These are phyloP conservation scores for Luscinia megarhynchos DNA, from an alignment of 2,797 vertebrate species.

Conservation along the genomic window DNA sequence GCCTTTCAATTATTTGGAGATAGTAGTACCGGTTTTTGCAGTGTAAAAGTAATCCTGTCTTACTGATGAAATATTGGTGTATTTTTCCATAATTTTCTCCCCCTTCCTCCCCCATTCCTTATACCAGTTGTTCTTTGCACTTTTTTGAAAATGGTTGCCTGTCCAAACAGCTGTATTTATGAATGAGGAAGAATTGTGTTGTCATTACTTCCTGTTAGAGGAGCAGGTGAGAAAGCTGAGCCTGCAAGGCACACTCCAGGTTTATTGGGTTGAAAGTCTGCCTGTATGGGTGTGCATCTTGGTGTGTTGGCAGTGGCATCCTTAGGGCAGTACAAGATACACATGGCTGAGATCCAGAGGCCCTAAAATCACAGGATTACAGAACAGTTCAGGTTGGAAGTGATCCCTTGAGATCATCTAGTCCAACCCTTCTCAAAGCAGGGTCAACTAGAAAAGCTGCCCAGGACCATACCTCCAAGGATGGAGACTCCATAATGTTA, in stretches of 20 bases:
- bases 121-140: not conserved
- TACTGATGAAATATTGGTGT: not conserved
- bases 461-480: not conserved
- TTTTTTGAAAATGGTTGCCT: not conserved
- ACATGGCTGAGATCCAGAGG: not conserved
- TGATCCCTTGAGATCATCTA: not conserved
- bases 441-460: not conserved
- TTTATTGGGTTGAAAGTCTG: conserved; percentile 27
- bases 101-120: not conserved
- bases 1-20: not conserved
- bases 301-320: not conserved
- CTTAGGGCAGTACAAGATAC: not conserved
- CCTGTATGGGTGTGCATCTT: not conserved
- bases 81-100: not conserved
- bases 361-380: not conserved
- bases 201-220: not conserved
- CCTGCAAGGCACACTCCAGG: not conserved
- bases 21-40: not conserved
- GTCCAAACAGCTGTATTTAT: not conserved
- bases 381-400: not conserved
- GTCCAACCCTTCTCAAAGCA: not conserved
- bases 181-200: not conserved
- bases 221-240: not conserved
- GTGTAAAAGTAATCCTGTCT: not conserved
- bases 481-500: not conserved